Conservation (phyloP, 2,113 vertebrate genomes). For the Tauraco erythrolophus region DNA sequence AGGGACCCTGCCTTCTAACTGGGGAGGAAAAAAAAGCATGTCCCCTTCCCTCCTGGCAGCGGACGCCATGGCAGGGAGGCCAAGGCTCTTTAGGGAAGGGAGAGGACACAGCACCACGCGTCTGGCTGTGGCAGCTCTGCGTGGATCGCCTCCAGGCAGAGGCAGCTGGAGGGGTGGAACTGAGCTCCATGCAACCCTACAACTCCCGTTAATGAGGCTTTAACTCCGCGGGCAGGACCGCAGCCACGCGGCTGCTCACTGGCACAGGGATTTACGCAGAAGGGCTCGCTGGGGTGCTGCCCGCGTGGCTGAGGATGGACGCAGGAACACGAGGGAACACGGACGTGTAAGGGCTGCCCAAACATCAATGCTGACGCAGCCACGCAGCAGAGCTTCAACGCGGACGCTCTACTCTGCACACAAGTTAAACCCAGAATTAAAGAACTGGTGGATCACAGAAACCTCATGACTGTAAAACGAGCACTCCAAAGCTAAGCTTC, state of each 20-base stretch:
- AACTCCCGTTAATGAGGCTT: background rate
- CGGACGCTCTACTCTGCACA: background rate
- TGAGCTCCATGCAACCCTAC: background rate
- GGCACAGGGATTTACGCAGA: background rate
- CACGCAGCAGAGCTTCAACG: fast-evolving
- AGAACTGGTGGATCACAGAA: background rate
- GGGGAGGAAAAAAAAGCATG: background rate
- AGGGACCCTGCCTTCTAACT: background rate
- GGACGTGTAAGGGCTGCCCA: background rate
- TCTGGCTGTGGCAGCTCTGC: background rate
- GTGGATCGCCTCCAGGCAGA: background rate
- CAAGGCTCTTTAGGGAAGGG: background rate
- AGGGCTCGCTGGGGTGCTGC: background rate
- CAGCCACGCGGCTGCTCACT: background rate
- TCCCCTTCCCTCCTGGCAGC: background rate
- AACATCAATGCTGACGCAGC: background rate
- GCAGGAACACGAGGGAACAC: fast-evolving
- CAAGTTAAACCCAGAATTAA: background rate
- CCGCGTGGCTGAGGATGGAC: background rate
- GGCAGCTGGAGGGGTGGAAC: conserved; percentile 19
- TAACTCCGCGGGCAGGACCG: background rate
- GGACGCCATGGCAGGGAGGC: fast-evolving
- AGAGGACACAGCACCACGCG: background rate
- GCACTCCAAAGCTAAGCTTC: background rate
- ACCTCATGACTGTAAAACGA: background rate